Base-by-base conservation (phyloP, 1,140 invertebrate genomes). In the Pomacea maculata region DNA sequence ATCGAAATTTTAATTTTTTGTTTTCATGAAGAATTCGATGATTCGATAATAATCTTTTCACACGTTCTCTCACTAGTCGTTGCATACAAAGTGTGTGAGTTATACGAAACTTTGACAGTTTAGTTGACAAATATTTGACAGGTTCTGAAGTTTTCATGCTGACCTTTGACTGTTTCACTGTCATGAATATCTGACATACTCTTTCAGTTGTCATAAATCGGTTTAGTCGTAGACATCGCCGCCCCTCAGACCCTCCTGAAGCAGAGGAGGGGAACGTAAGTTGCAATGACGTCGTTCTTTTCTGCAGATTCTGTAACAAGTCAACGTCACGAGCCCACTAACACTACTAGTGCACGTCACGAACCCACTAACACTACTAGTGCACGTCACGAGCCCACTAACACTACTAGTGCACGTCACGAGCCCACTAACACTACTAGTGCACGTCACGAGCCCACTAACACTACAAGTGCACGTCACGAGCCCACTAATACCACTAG, bases 171-270 rank as follows among this genome's bases (percentile, higher is more conserved):
- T 45, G 0, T 45, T 45, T 45, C 25, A 45, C 3, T 61, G 57
- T 61, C 57, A 61, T 14, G 9, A 0, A 11, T 61, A 61, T 61
- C 57, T 61, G 57, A 3, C 57, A 63, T 78, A 19, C 52, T 57
- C 64, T 78, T 78, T 70, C 77, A 78, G 77, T 78, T 57, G 61
- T 78, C 14, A 78, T 78, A 78, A 70, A 54, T 71, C 77, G 77
- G 52, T 70, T 57, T 78, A 70, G 77, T 57, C 52, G 55, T 67
- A 78, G 65, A 54, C 77, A 52, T 52, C 75, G 65, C 64, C 45
- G 17, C 67, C 45, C 77, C 25, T 78, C 77, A 55, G 14, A 77
- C 21, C 64, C 64, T 21, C 17, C 75, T 21, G 21, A 61, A 15
- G n/a, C 57, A 70, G 65, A 55, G 11, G 77, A 70, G 67, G 34